Percentiles rank a stretch among this genome's conserved stretches.
phyloP scores from a whole-genome alignment of 2,888 invertebrate species.

The Eristalis arbustorum region DNA sequence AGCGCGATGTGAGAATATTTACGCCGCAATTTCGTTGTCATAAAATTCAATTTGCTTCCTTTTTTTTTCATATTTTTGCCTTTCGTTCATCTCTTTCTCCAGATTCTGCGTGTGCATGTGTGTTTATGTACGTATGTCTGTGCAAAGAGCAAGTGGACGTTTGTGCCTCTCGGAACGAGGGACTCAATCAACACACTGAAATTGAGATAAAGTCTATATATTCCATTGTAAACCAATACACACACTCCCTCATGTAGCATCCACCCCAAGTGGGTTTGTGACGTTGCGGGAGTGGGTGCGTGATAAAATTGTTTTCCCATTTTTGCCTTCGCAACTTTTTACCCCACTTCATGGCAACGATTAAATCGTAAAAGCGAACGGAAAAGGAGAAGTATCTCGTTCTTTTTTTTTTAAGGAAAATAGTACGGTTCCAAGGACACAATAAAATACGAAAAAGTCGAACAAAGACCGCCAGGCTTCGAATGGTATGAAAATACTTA shows the following conservation, averaged over 20 bases:
- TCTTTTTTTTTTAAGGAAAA: background rate
- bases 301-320: constrained; percentile 20
- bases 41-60: constrained; percentile 44
- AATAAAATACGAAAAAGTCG: background rate
- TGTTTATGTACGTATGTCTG: no score
- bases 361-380: constrained; percentile 5
- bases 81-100: background rate
- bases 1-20: constrained; percentile 38
- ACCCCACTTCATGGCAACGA: background rate
- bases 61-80: constrained; percentile 19
- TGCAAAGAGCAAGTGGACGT: constrained; percentile 5
- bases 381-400: background rate
- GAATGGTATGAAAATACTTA: constrained; percentile 11
- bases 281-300: background rate
- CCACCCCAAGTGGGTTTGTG: background rate
- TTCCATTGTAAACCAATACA: background rate
- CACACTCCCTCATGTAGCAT: background rate
- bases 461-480: constrained; percentile 1
- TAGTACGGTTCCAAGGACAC: background rate
- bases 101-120: background rate
- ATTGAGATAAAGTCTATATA: constrained; percentile 22
- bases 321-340: background rate
- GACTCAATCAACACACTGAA: constrained; percentile 23
- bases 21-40: constrained; percentile 30
- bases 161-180: constrained; percentile 3